phyloP scores from a whole-genome alignment of 2,797 vertebrate genomes.

The Tenualosa thibaudeaui region DNA sequence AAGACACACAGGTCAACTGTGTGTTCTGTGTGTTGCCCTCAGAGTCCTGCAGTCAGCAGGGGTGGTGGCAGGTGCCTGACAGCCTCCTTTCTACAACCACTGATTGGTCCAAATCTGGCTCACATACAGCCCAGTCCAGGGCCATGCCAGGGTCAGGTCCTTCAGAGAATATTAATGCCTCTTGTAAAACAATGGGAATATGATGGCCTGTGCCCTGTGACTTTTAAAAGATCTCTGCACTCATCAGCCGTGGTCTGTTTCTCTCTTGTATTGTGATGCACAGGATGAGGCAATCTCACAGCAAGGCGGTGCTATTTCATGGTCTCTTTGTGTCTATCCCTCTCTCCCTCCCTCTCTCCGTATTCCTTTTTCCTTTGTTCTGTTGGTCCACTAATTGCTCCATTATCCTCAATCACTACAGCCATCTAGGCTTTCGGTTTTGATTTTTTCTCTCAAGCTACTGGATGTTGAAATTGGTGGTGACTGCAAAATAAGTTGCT shows the following conservation, averaged over 20 bases:
- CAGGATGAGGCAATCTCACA: background rate
- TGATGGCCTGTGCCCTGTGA: background rate
- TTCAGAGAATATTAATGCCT: background rate
- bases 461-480: background rate
- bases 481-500: background rate
- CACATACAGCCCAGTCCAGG: background rate
- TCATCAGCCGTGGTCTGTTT: background rate
- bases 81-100: background rate
- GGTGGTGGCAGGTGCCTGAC: background rate
- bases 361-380: background rate
- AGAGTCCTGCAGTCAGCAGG: background rate
- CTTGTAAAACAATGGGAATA: background rate
- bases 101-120: background rate
- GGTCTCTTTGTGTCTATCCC: background rate
- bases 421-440: conserved; percentile 19
- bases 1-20: background rate
- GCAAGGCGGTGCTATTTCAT: background rate
- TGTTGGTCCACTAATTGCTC: conserved; percentile 17
- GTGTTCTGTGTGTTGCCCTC: no score
- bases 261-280: background rate
- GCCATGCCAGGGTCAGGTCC: background rate
- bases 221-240: background rate
- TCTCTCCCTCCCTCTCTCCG: background rate
- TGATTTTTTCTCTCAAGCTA: background rate
- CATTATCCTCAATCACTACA: conserved; percentile 11